phyloP scores from a whole-genome alignment of 2,113 vertebrate genomes.

The Columba janthina region DNA sequence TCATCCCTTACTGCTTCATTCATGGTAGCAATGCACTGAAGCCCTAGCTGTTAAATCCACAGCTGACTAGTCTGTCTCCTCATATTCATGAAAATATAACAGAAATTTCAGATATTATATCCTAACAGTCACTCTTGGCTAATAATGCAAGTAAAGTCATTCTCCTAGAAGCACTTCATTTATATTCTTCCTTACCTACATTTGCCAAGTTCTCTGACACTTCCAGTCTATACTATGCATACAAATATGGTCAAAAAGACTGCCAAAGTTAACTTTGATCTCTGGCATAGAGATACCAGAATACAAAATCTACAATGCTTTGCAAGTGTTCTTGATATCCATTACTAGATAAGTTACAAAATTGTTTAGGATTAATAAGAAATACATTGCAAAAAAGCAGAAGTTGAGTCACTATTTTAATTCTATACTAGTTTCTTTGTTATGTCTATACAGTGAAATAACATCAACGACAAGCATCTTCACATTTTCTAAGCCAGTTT shows the following conservation, averaged over 20 bases:
- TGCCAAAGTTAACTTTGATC: background rate
- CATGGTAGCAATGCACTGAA: background rate
- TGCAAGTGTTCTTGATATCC: background rate
- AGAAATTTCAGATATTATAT: background rate
- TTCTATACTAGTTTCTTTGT: background rate
- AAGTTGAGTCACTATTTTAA: background rate
- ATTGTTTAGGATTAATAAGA: background rate
- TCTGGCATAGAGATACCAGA: background rate
- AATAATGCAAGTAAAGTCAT: background rate
- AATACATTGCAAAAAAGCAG: background rate
- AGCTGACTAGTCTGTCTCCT: background rate
- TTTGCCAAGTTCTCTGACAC: background rate
- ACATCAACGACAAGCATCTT: background rate
- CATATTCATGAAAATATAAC: background rate
- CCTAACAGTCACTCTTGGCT: background rate
- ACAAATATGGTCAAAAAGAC: background rate
- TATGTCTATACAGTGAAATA: background rate
- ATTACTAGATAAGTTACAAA: background rate
- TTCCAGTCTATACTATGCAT: background rate
- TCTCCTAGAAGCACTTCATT: background rate
- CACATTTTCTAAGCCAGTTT: background rate
- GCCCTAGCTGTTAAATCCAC: background rate
- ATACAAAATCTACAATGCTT: background rate
- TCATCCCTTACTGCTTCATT: accelerated
- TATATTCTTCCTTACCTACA: background rate